A percentile compares a stretch with the other conserved stretches of the same genome.
These are phyloP conservation scores for Premnoplex brunnescens DNA, from an alignment of 2,797 vertebrate genomes.

Conservation along the genomic window DNA sequence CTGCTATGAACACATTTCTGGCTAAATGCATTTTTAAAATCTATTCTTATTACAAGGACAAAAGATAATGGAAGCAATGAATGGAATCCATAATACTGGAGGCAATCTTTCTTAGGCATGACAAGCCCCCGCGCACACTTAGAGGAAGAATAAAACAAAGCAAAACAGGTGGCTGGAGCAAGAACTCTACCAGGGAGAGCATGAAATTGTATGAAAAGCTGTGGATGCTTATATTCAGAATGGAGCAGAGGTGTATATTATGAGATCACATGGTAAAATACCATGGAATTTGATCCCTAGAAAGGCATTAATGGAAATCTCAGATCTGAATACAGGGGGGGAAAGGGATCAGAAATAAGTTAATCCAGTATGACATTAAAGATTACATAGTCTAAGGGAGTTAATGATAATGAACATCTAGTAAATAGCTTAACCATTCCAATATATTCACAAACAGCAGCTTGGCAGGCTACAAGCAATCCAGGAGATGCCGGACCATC, in stretches of 20 bases:
- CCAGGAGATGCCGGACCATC: background rate
- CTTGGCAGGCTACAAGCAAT: background rate
- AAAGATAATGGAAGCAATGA: background rate
- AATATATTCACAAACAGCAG: background rate
- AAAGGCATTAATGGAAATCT: background rate
- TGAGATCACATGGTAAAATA: background rate
- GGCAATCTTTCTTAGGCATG: background rate
- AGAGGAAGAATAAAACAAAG: background rate
- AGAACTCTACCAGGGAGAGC: background rate
- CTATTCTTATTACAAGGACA: background rate
- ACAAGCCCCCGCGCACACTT: background rate
- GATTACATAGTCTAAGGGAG: background rate
- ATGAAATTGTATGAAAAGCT: background rate
- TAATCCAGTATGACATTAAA: constrained; percentile 38
- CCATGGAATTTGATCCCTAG: background rate
- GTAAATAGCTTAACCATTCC: constrained; percentile 38
- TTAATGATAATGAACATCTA: constrained; percentile 4
- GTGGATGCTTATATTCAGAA: background rate
- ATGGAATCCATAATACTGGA: background rate
- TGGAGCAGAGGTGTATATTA: background rate
- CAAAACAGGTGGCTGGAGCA: background rate
- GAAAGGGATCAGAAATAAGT: background rate
- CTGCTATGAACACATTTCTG: background rate
- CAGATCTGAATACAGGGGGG: background rate
- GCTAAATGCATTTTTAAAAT: background rate